These are phyloP conservation scores for Seriola rivoliana DNA, from an alignment of 2,113 vertebrate genomes.

Conservation along the genomic window DNA sequence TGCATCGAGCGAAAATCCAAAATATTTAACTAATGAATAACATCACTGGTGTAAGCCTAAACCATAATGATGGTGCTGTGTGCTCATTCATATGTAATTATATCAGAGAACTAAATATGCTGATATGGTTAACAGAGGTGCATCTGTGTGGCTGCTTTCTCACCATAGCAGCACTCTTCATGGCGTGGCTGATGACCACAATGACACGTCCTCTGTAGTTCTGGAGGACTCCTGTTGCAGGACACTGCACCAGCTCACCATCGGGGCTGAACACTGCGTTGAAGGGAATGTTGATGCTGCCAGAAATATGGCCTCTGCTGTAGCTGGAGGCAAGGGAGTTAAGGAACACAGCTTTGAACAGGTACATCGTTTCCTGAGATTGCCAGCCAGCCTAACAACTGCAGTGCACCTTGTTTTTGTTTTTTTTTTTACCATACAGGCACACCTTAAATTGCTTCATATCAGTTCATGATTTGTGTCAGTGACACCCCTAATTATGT, in stretches of 20 bases:
- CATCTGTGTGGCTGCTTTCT: constrained; percentile 60
- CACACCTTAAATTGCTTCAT: neutral
- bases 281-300: constrained; percentile 95
- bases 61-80: neutral
- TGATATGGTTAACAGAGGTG: neutral
- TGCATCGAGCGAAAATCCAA: no score
- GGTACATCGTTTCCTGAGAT: no score
- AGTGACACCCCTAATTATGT: neutral
- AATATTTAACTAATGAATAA: no score
- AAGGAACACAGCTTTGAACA: constrained; percentile 79
- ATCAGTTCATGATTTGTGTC: neutral
- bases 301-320: constrained; percentile 92
- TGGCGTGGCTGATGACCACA: constrained; percentile 91
- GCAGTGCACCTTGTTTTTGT: neutral
- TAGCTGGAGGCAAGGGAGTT: constrained; percentile 86
- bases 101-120: neutral
- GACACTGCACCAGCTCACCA: constrained; percentile 90
- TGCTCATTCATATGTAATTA: neutral
- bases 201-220: constrained; percentile 92
- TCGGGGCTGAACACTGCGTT: constrained; percentile 87
- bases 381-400: neutral
- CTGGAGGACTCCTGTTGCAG: constrained; percentile 86
- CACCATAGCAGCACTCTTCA: constrained; percentile 89
- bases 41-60: no score
- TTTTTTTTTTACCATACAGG: neutral